Percentiles rank a stretch among this genome's conserved stretches.
phyloP scores from a whole-genome alignment of 2,113 vertebrate genomes.

The Hipposideros armiger region DNA sequence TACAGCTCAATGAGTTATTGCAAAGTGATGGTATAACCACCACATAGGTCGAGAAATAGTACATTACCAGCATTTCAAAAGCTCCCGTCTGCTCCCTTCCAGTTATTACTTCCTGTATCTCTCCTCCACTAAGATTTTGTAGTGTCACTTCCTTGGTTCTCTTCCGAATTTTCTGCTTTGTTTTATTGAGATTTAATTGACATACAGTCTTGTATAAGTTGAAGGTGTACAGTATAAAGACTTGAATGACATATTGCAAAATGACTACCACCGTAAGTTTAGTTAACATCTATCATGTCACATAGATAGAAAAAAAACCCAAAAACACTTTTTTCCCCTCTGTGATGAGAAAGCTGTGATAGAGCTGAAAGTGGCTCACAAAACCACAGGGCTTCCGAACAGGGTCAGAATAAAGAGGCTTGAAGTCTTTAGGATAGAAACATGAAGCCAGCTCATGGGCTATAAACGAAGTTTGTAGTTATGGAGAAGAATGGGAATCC shows the following conservation, averaged over 20 bases:
- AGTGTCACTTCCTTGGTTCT: neutral
- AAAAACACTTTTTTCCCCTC: neutral
- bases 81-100: neutral
- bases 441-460: neutral
- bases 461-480: neutral
- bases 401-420: neutral
- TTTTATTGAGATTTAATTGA: neutral
- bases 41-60: neutral
- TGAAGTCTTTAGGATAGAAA: neutral
- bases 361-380: neutral
- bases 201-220: neutral
- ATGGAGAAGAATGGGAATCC: neutral
- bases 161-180: neutral
- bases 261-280: neutral
- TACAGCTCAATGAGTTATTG: neutral
- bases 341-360: neutral
- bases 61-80: neutral
- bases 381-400: neutral
- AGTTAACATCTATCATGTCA: neutral
- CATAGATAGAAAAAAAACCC: neutral
- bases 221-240: neutral
- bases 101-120: neutral
- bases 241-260: neutral
- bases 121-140: neutral
- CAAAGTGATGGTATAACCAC: neutral